These are phyloP conservation scores for Syngnathus rostellatus DNA, from an alignment of 2,797 vertebrate species.

Conservation along the genomic window DNA sequence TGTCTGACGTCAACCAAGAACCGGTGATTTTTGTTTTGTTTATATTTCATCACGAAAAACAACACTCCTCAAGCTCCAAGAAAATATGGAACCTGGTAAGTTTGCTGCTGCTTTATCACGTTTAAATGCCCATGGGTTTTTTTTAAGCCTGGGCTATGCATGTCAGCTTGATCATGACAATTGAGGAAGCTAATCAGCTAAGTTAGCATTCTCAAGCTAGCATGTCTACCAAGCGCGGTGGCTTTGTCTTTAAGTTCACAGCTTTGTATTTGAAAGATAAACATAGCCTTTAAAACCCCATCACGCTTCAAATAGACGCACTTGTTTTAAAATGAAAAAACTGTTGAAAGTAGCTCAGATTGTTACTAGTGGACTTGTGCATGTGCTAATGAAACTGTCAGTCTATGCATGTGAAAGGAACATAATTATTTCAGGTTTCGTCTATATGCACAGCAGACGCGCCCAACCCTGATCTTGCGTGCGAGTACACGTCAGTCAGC, in stretches of 20 bases:
- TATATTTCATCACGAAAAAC: conserved; percentile 18
- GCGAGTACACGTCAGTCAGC: not conserved
- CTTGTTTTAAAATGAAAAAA: not conserved
- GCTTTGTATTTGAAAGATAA: not conserved
- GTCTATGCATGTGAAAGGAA: not conserved
- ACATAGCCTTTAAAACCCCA: not conserved
- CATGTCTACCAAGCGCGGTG: conserved; percentile 10
- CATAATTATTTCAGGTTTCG: not conserved
- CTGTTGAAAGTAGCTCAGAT: not conserved
- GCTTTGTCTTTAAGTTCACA: not conserved
- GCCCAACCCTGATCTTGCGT: not conserved
- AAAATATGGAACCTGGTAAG: conserved; percentile 68
- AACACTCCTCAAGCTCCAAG: conserved; percentile 15
- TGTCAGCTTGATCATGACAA: conserved; percentile 35
- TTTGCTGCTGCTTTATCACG: not conserved
- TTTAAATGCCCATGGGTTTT: not conserved
- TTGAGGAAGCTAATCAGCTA: conserved; percentile 49
- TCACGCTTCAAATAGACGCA: not conserved
- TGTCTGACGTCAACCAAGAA: conserved; percentile 69
- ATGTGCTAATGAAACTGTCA: not conserved
- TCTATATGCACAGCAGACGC: not conserved
- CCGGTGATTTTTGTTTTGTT: conserved; percentile 37
- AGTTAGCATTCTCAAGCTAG: conserved; percentile 42
- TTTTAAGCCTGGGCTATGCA: conserved; percentile 4
- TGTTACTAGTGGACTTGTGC: not conserved